Evolutionary conservation across 2,888 invertebrate genomes (phyloP), one percentile per base, ranked within the genome.

Genomic region (Thereva unica): DNA sequence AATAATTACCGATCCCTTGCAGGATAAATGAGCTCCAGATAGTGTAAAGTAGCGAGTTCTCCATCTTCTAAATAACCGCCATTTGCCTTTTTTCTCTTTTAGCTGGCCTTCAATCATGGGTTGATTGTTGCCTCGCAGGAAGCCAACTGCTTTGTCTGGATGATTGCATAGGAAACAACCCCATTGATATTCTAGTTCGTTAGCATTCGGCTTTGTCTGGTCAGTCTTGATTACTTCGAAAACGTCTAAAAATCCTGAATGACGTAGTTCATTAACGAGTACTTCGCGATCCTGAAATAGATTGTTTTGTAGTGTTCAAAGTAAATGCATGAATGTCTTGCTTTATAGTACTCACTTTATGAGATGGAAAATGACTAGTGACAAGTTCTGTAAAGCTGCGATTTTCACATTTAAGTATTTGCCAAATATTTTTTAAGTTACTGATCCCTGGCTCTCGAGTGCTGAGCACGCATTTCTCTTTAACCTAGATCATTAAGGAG

Each of bases 151-250:
- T 71, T 92, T 86, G 78, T 95, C 95, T 0, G 96, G 95, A 82
- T 95, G 93, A 75, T 92, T 92, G 81, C 96, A 97, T 71, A 95
- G 85, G 81, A 95, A 95, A 80, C 97, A 97, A 63, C 92, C 92
- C 97, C 96, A 97, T 69, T 80, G 80, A 68, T 77, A 80, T 72
- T 80, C 80, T 69, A 82, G 68, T 77, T 83, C 76, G 75, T 83
- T 81, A 71, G 82, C 78, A 70, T 81, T 87, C 54, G 82, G 80
- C 71, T 78, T 79, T 23, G 74, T 72, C 68, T 77, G 78, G 71
- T 80, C 80, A 59, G 81, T 80, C 64, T 84, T 83, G 64, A 85
- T 86, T 74, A 92, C 88, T 81, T 94, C 93, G 81, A 97, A 96
- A 57, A 95, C 93, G 82, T 97, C 96, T 81, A 95, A 92, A 82